A percentile compares a stretch with the other conserved stretches of the same genome.
Evolutionary conservation across 2,113 vertebrate species (phyloP).

Genomic region (Cyanoderma ruficeps): DNA sequence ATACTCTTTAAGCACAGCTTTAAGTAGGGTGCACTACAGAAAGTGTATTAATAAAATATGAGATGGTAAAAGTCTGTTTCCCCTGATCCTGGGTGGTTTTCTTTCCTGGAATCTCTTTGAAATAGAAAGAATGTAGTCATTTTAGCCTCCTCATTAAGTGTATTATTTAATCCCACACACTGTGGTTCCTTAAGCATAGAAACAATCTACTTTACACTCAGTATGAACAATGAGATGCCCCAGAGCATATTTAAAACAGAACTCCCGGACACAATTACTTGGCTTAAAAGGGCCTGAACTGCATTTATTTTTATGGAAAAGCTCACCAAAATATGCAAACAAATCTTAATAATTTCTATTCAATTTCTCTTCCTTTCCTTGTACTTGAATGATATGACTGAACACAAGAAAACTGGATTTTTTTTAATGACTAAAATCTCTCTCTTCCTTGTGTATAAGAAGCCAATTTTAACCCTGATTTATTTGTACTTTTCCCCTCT

Average conservation of each 20-base stretch:
- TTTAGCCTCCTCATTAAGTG: constrained; percentile 44
- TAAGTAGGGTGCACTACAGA: neutral
- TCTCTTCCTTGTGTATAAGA: neutral
- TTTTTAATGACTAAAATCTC: neutral
- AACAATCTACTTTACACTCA: constrained; percentile 41
- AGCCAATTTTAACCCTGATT: neutral
- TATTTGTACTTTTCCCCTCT: neutral
- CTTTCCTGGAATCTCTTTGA: constrained; percentile 50
- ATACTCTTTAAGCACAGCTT: neutral
- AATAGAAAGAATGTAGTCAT: constrained; percentile 15
- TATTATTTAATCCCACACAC: constrained; percentile 41
- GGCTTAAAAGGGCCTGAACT: neutral
- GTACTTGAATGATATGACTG: neutral
- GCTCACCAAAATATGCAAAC: constrained; percentile 12
- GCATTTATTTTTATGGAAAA: constrained; percentile 30
- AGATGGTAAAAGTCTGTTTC: constrained; percentile 23
- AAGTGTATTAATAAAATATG: constrained; percentile 44
- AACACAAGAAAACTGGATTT: neutral
- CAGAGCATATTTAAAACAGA: constrained; percentile 43
- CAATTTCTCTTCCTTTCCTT: neutral
- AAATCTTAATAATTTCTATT: neutral
- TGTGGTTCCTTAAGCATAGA: constrained; percentile 25
- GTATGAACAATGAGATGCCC: constrained; percentile 38
- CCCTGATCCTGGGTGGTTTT: constrained; percentile 36
- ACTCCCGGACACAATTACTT: constrained; percentile 39